Evolutionary conservation across 2,113 vertebrate species (phyloP), one percentile per base, ranked within the genome.

Genomic region (Promerops cafer): DNA sequence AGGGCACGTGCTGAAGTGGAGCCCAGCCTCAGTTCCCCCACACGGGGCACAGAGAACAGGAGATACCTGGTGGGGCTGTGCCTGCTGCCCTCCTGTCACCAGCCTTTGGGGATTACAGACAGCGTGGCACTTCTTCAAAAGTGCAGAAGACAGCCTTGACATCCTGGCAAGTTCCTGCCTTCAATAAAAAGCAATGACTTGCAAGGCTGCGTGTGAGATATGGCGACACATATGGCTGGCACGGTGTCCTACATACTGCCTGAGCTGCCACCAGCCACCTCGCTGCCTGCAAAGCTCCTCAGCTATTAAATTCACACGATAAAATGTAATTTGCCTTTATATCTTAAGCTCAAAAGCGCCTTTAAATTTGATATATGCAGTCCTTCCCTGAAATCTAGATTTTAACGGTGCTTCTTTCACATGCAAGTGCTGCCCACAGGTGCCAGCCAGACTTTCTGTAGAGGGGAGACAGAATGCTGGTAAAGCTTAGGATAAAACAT

Each of bases 191-290:
- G 89, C 83, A 81, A 20, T 16, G 7, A 76, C 75, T 95, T 92
- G 91, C 93, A 82, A 94, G 87, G 79, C 93, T 87, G 78, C 40
- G 11, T 80, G 82, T 83, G 84, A 96, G 91, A 96, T 94, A 93
- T 65, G 84, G 87, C 63, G 45, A 65, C 87, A 39, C 94, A 94
- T 96, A 95, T 87, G 95, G 80, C 87, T 93, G 91, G 84, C 93
- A 91, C 75, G 1, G 90, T 87, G 79, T 76, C 89, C 91, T 57
- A 79, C 93, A 72, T 23, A 59, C 53, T 80, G 89, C 89, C 91
- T 89, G 49, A 89, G 40, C 89, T 76, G 85, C 84, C 61, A 60
- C 86, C 61, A 81, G 60, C 80, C 76, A 93, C 89, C 91, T 96
- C 83, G 1, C 56, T 71, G 83, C 59, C 94, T 95, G 77, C 65